Conservation (phyloP, 2,113 vertebrate genomes). For the Thymallus thymallus region DNA sequence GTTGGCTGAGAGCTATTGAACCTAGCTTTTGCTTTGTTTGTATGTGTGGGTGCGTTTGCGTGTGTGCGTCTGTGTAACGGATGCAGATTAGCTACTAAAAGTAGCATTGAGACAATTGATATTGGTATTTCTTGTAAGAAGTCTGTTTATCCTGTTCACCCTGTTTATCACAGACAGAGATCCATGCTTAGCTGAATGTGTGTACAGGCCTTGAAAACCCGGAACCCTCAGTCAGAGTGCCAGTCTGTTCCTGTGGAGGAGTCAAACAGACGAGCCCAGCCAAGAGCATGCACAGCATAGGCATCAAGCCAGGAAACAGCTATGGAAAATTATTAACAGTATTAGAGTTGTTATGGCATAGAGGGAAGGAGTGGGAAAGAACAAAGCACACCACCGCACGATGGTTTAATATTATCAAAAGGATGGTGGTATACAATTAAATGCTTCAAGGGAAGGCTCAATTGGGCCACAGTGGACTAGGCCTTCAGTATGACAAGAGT, state of each 20-base stretch:
- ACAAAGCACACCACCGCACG: constrained; percentile 10
- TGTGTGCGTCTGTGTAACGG: background rate
- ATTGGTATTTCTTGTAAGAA: too few species aligned
- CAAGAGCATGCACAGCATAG: constrained; percentile 66
- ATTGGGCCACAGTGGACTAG: constrained; percentile 24
- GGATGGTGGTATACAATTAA: constrained; percentile 11
- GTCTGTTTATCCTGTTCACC: too few species aligned
- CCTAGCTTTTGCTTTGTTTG: background rate
- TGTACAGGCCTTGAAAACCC: constrained; percentile 64
- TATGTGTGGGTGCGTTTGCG: background rate
- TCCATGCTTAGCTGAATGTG: constrained; percentile 27
- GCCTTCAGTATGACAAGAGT: constrained; percentile 34
- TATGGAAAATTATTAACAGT: constrained; percentile 67
- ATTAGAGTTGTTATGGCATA: constrained; percentile 54
- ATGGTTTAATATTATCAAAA: constrained; percentile 31
- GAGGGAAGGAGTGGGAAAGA: constrained; percentile 23
- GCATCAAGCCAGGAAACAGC: constrained; percentile 67
- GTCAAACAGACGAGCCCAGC: constrained; percentile 69
- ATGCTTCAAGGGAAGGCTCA: constrained; percentile 27
- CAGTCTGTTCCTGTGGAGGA: constrained; percentile 78
- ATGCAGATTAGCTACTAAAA: too few species aligned
- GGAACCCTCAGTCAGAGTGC: constrained; percentile 73
- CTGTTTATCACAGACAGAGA: background rate
- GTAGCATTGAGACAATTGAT: too few species aligned
- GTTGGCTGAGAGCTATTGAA: background rate